A percentile compares a stretch with the other conserved stretches of the same genome.
phyloP scores from a whole-genome alignment of 2,113 vertebrate species.

The Gavialis gangeticus region DNA sequence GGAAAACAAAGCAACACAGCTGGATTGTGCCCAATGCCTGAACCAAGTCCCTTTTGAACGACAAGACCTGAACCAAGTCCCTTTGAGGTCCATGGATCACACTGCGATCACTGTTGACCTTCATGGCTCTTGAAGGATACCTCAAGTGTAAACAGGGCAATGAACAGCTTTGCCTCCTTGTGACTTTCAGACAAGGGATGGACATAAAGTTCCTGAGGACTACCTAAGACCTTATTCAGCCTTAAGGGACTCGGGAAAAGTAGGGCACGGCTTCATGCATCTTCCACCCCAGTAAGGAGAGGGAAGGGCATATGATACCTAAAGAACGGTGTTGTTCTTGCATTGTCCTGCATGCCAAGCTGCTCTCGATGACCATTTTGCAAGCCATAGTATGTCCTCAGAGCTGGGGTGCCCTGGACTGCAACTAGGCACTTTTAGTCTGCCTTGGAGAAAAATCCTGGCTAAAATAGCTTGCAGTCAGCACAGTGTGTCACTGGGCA shows the following conservation, averaged over 20 bases:
- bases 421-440: too few species aligned
- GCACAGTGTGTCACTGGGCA: not conserved
- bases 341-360: not conserved
- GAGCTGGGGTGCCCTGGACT: not conserved
- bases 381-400: not conserved
- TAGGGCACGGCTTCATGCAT: not conserved
- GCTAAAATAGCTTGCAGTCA: not conserved
- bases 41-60: not conserved
- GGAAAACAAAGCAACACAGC: not conserved
- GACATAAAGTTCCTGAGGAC: not conserved
- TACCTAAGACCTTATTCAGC: not conserved
- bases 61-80: not conserved
- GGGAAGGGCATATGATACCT: not conserved
- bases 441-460: not conserved
- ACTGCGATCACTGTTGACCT: not conserved
- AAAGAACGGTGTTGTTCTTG: not conserved
- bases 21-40: not conserved
- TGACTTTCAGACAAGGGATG: not conserved
- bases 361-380: not conserved
- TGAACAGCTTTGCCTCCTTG: not conserved
- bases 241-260: not conserved
- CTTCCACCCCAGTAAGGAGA: not conserved
- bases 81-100: not conserved
- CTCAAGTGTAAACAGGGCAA: not conserved
- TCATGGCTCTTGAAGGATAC: not conserved